Base-by-base conservation (phyloP, 2,888 invertebrate species). In the Drosophila aldrichi region DNA sequence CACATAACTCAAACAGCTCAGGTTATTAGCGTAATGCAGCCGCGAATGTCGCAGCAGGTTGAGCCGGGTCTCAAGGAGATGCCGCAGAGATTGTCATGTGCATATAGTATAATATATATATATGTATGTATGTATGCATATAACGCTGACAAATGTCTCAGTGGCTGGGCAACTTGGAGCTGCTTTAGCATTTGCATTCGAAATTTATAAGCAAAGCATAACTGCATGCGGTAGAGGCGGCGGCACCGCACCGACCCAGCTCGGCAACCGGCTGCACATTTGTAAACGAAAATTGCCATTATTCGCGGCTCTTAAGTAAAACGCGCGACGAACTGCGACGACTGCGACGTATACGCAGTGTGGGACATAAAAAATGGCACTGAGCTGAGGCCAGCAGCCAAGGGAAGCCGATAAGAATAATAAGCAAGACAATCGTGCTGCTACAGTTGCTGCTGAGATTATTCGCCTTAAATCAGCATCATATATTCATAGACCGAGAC, bases 1-100 rank as follows among this genome's bases (percentile, higher is more conserved):
- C 82, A 55, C 86, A 82, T 88, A 88, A 88, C 83, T 88, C 80
- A 90, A 49, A 55, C 41, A 77, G 77, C 64, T 85, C 75, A 85
- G 86, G 90, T 88, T 84, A 89, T 84, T 84, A 84, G 83, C 90
- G 85, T 83, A 83, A 83, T 83, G 88, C 89, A 86, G 70, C 66
- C 70, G 68, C 88, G 82, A 88, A 84, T 89, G 85, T 89, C 88
- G 74, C 71, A 52, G 51, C 54, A 46, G 43, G 43, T 25, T 41
- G n/a, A 34, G 46, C 18, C 22, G 49, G 25, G 52, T 34, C 46
- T 60, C 46, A 63, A 61, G 78, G 41, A 81, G 52, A 34, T 32
- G 20, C 74, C 36, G 55, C 67, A 64, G 73, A 81, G 80, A 88
- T 82, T 90, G 80, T 71, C 89, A 82, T 88, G 83, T 88, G 80